Conservation (phyloP, 2,113 vertebrate genomes). For the Typhlomys cinereus region DNA sequence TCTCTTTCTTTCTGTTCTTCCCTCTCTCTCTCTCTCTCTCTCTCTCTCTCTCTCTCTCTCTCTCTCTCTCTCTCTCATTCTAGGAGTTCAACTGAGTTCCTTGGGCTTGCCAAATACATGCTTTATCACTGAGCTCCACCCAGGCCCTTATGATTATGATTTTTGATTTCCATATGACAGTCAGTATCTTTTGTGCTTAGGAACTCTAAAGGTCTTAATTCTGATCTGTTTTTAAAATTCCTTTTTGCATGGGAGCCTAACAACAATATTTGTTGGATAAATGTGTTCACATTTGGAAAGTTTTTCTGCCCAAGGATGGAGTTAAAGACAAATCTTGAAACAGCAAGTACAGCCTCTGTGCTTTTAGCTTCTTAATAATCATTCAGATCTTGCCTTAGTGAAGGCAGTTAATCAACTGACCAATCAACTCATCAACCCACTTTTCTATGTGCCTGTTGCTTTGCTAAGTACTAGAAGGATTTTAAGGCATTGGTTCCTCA, state of each 20-base stretch:
- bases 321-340: conserved; percentile 7
- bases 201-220: background rate
- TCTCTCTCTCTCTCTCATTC: no score
- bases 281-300: conserved; percentile 33
- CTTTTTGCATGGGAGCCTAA: background rate
- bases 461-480: background rate
- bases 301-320: background rate
- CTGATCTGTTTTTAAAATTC: background rate
- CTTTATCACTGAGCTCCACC: background rate
- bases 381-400: no score
- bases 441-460: background rate
- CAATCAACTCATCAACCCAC: background rate
- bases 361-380: no score
- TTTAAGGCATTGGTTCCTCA: background rate
- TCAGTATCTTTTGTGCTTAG: background rate
- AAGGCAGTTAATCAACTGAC: background rate
- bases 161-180: background rate
- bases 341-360: background rate
- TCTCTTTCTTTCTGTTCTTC: no score
- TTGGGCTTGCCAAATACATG: background rate
- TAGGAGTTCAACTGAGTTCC: no score
- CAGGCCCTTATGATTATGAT: background rate
- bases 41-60: no score
- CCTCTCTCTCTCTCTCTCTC: no score
- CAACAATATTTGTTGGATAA: background rate